These are phyloP conservation scores for Ceratotherium simum DNA, from an alignment of 2,113 vertebrate species.

Conservation along the genomic window DNA sequence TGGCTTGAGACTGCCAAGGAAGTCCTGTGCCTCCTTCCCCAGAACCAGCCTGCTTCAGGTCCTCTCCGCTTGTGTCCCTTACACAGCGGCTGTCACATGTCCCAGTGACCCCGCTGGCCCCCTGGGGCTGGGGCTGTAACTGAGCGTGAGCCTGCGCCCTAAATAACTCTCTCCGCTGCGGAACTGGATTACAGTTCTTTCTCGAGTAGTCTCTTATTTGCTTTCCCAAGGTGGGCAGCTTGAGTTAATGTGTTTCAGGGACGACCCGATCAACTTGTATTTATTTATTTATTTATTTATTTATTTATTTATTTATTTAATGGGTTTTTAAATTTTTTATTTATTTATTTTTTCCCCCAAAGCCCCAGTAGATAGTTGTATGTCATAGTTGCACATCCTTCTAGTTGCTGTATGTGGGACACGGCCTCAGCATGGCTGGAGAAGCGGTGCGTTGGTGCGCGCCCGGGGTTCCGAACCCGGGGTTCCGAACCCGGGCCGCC, in stretches of 20 bases:
- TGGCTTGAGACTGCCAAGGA: background rate
- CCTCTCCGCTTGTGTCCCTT: background rate
- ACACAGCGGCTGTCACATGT: background rate
- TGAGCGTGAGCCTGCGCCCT: background rate
- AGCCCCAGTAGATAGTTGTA: no score
- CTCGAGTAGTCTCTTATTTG: conserved; percentile 53
- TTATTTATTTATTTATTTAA: no score
- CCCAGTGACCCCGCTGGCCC: background rate
- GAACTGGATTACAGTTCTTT: background rate
- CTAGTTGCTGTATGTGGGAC: no score
- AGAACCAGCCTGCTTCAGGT: background rate
- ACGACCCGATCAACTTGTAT: background rate
- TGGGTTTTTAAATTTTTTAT: no score
- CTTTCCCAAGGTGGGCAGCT: conserved; percentile 60
- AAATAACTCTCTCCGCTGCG: conserved; percentile 20
- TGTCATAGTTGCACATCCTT: no score
- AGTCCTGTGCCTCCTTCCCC: background rate
- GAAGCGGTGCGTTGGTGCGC: no score
- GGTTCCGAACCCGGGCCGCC: no score
- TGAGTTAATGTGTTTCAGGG: conserved; percentile 15
- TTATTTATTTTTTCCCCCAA: no score
- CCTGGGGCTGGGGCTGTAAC: background rate
- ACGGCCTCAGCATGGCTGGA: no score
- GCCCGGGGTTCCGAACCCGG: no score
- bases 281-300: background rate